A percentile compares a stretch with the other conserved stretches of the same genome.
Evolutionary conservation across 2,888 invertebrate genomes (phyloP).

Genomic region (Diaprepes abbreviatus): DNA sequence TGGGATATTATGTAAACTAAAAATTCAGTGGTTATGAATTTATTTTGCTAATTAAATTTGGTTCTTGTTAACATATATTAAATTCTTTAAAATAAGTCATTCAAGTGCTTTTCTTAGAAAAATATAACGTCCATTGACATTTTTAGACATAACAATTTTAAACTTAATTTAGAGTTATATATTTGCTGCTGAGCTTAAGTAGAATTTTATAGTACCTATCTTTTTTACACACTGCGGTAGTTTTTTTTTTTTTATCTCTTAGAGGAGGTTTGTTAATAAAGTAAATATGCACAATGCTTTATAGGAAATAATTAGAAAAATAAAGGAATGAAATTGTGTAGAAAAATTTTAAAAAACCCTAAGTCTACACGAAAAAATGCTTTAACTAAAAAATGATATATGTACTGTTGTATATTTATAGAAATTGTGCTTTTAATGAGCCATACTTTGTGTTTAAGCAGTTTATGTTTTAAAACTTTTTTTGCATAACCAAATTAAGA

Average conservation of each 20-base stretch:
- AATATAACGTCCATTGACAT: slow-evolving; percentile 34
- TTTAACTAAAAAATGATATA: slow-evolving; percentile 23
- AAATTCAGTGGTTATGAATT: slow-evolving; percentile 23
- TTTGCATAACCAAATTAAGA: slow-evolving; percentile 6
- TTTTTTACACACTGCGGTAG: slow-evolving; percentile 5
- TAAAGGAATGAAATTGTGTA: slow-evolving; percentile 21
- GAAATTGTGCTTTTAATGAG: not conserved
- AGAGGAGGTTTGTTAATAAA: slow-evolving; percentile 19
- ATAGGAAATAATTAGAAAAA: slow-evolving; percentile 25
- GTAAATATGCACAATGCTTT: slow-evolving; percentile 34
- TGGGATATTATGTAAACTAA: slow-evolving; percentile 8
- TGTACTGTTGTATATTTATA: slow-evolving; percentile 23
- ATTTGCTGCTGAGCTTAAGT: slow-evolving; percentile 8
- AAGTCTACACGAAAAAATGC: slow-evolving; percentile 22
- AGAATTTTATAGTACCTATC: slow-evolving; percentile 10
- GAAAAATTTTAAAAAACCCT: slow-evolving; percentile 1
- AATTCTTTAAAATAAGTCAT: slow-evolving; percentile 9
- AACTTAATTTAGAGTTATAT: slow-evolving; percentile 24
- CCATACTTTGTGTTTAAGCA: slow-evolving; percentile 1
- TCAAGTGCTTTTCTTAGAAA: slow-evolving; percentile 9
- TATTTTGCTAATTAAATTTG: not conserved
- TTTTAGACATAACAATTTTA: slow-evolving; percentile 27
- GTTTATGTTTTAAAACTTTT: slow-evolving; percentile 1
- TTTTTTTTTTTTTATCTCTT: not conserved
- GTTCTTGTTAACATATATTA: slow-evolving; percentile 11